phyloP scores from a whole-genome alignment of 2,888 invertebrate species.

The Tridacna crocea region DNA sequence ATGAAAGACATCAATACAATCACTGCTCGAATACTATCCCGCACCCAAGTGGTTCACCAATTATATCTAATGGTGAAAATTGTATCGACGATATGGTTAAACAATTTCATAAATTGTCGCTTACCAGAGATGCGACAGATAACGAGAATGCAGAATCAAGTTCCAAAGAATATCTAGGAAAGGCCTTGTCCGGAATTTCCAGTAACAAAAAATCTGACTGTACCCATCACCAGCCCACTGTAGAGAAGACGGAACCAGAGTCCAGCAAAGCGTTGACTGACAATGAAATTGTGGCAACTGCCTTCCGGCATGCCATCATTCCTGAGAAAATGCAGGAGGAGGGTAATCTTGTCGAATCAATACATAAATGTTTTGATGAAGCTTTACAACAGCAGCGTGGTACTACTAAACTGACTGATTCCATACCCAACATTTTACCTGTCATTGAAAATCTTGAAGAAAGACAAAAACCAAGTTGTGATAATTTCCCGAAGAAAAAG shows the following conservation, averaged over 20 bases:
- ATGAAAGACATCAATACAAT: neutral
- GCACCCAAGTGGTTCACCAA: neutral
- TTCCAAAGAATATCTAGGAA: neutral
- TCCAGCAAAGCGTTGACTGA: neutral
- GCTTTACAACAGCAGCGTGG: neutral
- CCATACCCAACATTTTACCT: neutral
- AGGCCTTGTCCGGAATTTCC: neutral
- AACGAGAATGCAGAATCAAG: neutral
- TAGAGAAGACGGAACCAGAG: neutral
- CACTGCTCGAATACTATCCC: too few species aligned
- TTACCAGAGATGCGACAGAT: neutral
- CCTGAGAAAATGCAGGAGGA: neutral
- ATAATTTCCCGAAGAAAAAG: neutral
- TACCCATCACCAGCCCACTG: neutral
- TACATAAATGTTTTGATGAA: neutral
- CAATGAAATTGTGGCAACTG: neutral
- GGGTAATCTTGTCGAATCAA: neutral
- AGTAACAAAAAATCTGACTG: neutral
- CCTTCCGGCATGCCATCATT: conserved; percentile 20
- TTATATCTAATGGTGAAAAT: neutral
- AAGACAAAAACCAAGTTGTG: neutral
- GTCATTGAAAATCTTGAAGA: neutral
- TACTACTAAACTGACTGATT: neutral
- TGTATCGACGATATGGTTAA: neutral
- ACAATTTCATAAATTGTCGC: neutral